Conservation (phyloP, 2,888 invertebrate species). For the Corbicula japonica region DNA sequence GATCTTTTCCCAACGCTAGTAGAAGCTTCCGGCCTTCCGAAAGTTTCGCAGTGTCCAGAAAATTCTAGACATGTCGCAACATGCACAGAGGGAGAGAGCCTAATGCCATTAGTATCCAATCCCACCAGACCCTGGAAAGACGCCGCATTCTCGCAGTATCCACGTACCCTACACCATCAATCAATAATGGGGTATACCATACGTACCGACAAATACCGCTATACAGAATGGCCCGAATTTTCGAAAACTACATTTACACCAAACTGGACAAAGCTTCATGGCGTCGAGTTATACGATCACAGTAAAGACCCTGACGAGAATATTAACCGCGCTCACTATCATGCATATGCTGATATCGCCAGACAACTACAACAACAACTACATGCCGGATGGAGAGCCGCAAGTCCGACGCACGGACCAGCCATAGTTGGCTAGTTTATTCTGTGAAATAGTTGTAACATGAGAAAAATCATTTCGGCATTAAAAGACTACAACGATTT, state of each 20-base stretch:
- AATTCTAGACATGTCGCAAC: conserved; percentile 52
- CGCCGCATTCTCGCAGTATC: conserved; percentile 68
- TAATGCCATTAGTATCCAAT: conserved; percentile 63
- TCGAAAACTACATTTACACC: conserved; percentile 41
- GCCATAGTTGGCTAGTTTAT: too few species aligned
- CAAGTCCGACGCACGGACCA: too few species aligned
- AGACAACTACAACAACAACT: conserved; percentile 29
- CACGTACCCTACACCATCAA: conserved; percentile 47
- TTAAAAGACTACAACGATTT: too few species aligned
- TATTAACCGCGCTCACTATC: conserved; percentile 89
- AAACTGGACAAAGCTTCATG: conserved; percentile 85
- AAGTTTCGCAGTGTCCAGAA: conserved; percentile 62
- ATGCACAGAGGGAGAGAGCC: conserved; percentile 71
- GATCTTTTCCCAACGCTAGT: conserved; percentile 75
- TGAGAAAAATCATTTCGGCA: too few species aligned
- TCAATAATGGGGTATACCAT: conserved; percentile 75
- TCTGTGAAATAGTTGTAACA: too few species aligned
- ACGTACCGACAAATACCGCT: conserved; percentile 66
- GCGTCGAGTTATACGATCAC: conserved; percentile 93
- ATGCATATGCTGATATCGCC: conserved; percentile 77
- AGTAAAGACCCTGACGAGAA: conserved; percentile 90
- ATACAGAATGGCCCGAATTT: conserved; percentile 64
- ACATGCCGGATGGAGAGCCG: conserved; percentile 48
- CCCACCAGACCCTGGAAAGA: conserved; percentile 40
- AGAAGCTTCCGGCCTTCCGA: conserved; percentile 70